These are phyloP conservation scores for Zaprionus davidi DNA, from an alignment of 1,140 invertebrate genomes.

Conservation along the genomic window DNA sequence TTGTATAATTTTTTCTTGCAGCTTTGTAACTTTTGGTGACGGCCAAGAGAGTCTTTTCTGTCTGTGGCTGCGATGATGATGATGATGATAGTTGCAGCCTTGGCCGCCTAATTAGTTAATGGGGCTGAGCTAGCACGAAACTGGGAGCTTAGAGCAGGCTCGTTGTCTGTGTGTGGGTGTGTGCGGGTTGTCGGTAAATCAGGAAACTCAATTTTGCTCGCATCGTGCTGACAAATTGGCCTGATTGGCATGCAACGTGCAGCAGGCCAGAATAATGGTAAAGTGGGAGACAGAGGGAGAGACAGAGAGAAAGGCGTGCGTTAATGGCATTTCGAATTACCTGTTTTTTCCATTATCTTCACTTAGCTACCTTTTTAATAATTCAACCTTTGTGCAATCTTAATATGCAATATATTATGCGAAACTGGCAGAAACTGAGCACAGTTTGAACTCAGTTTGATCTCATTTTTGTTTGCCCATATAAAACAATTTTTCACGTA, in stretches of 20 bases:
- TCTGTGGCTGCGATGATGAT: conserved; percentile 27
- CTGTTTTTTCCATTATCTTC: conserved; percentile 26
- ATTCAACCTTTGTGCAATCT: conserved; percentile 12
- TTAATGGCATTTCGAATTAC: conserved; percentile 25
- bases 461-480: background rate
- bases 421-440: background rate
- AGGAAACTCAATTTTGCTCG: conserved; percentile 58
- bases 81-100: conserved; percentile 17
- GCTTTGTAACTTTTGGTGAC: conserved; percentile 10
- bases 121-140: conserved; percentile 56
- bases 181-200: background rate
- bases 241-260: conserved; percentile 67
- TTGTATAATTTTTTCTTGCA: conserved; percentile 12
- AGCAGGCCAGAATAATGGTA: conserved; percentile 10
- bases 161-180: background rate
- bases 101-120: conserved; percentile 68
- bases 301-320: background rate
- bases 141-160: conserved; percentile 38
- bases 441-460: background rate
- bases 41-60: conserved; percentile 34
- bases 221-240: conserved; percentile 52
- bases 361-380: conserved; percentile 41
- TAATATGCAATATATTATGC: background rate
- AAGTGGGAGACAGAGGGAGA: background rate
- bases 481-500: conserved; percentile 1